Base-by-base conservation (phyloP, 2,797 vertebrate genomes). In the Ceyx erithaca region DNA sequence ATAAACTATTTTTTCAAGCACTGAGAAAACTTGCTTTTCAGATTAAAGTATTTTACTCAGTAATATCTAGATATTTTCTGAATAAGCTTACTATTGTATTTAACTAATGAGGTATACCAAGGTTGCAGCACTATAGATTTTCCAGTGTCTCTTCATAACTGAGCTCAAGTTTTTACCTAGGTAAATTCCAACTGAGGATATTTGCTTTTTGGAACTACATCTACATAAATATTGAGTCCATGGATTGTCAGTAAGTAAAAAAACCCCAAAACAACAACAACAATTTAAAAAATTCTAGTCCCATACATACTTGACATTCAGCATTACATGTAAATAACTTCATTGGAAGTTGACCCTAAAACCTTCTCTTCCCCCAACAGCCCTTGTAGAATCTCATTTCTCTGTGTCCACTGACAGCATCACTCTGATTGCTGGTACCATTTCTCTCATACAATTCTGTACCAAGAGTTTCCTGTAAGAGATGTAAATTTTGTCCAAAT, bases 251-350 rank as follows among this genome's bases (percentile, higher is more conserved):
- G 5, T 11, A 57, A 46, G 4, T 3, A 13, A 58, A 37, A 55
- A n/a, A 3, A 30, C 6, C 14, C 37, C 37, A 46, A n/a, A 7
- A n/a, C 20, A n/a, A 2, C 8, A 6, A 49, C 1, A 1, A 12
- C 1, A 21, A 40, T 35, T 20, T 6, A n/a, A 70, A 71, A 33
- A 26, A 31, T 21, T 20, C n/a, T 54, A 58, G 3, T 31, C 35
- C 13, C 6, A 5, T 25, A 33, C 1, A 0, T 20, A 13, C 7
- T 40, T 51, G 35, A 58, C 13, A 67, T 30, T 67, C 49, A 76
- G 46, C n/a, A 57, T 21, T 71, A 23, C 11, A 22, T 14, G 64
- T 12, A 48, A 59, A 59, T 46, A 70, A 68, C 46, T 64, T 35
- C 14, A 61, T 25, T 37, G n/a, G 30, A 78, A 73, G 83, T 64